Evolutionary conservation across 2,888 invertebrate genomes (phyloP).

Genomic region (Homarus gammarus): DNA sequence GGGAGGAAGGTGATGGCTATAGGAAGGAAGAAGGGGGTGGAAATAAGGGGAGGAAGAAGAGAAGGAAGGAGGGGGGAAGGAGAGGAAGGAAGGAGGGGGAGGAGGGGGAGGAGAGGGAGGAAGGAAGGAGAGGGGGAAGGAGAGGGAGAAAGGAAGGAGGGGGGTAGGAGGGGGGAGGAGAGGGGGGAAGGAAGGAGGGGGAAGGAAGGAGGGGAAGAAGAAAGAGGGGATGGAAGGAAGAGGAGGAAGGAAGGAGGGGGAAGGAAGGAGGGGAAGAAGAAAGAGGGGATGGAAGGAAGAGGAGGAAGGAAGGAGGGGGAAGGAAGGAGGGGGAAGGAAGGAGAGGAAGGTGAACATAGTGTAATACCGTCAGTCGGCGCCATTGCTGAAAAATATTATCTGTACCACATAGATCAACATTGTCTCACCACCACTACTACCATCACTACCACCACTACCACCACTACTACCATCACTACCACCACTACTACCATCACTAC

Average conservation of each 20-base stretch:
- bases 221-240: not conserved
- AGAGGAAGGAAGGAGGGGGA: slow-evolving; percentile 7
- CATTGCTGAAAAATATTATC: not conserved
- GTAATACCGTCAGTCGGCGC: not conserved
- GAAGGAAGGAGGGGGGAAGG: not conserved
- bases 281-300: too few species aligned
- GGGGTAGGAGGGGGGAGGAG: slow-evolving; percentile 16
- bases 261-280: too few species aligned
- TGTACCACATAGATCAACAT: not conserved
- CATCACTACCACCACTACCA: slow-evolving; percentile 8
- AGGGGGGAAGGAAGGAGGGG: slow-evolving; percentile 1
- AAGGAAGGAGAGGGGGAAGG: too few species aligned
- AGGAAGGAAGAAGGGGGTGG: not conserved
- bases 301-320: too few species aligned
- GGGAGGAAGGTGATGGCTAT: not conserved
- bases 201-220: not conserved
- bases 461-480: not conserved
- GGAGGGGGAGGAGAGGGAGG: slow-evolving; percentile 4
- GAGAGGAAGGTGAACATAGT: not conserved
- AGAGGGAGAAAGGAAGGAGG: slow-evolving; percentile 8
- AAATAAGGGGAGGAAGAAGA: not conserved
- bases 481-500: not conserved
- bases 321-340: too few species aligned
- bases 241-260: too few species aligned
- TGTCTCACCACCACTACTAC: slow-evolving; percentile 29